A percentile compares a stretch with the other conserved stretches of the same genome.
These are phyloP conservation scores for Folsomia candida DNA, from an alignment of 2,888 invertebrate species.

Conservation along the genomic window DNA sequence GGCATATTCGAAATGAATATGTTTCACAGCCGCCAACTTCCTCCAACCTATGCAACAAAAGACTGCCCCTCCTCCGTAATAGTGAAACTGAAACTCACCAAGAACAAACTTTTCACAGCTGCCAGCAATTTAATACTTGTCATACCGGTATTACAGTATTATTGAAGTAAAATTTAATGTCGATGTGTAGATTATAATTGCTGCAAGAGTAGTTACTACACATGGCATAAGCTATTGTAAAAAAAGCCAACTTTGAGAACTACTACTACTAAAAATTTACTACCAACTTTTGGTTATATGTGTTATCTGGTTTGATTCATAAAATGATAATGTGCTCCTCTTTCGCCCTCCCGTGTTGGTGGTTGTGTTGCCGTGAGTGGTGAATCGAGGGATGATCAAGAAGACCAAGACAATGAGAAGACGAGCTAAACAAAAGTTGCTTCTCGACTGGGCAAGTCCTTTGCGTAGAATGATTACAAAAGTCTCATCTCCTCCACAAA, in stretches of 20 bases:
- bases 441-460: background rate
- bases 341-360: too few relatives aligned
- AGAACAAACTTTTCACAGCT: background rate
- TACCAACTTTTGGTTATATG: too few relatives aligned
- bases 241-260: background rate
- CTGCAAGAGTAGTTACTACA: too few relatives aligned
- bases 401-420: background rate
- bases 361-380: too few relatives aligned
- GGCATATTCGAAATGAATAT: too few relatives aligned
- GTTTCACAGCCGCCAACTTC: too few relatives aligned
- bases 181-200: background rate
- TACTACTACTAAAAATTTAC: too few relatives aligned
- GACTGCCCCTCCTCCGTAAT: too few relatives aligned
- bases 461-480: background rate
- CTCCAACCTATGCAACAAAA: too few relatives aligned
- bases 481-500: background rate
- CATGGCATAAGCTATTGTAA: background rate
- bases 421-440: background rate
- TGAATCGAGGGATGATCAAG: too few relatives aligned
- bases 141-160: constrained; percentile 5
- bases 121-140: background rate
- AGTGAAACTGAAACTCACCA: background rate
- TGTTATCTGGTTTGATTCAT: too few relatives aligned
- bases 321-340: too few relatives aligned
- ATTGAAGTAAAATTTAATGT: background rate